Base-by-base conservation (phyloP, 2,888 invertebrate species). In the Deladenus siricidicola region DNA sequence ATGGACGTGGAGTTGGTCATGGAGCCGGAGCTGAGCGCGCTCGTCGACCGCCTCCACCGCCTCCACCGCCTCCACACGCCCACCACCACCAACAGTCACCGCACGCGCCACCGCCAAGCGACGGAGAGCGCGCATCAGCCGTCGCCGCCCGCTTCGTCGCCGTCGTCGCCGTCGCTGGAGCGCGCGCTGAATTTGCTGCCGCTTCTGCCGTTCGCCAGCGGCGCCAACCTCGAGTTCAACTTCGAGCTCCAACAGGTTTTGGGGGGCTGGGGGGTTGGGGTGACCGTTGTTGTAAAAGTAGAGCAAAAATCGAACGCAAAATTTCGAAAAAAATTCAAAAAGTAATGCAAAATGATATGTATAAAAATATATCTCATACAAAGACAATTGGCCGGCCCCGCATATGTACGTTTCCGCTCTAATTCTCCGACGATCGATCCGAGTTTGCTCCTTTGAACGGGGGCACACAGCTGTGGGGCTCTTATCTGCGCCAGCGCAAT, bases 181-280 rank as follows among this genome's bases (percentile, higher is more conserved):
- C 14, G 42, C 14, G 8, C 50, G 14, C 4, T 30, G 19, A 28
- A 23, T 3, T 28, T 50, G 23, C 28, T 50, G 50, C 50, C 50
- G 8, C 29, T 50, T 50, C 28, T 50, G 50, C 50, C 50, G 23
- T 50, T 50, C 29, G 50, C 28, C 4, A 50, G 50, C 29, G 50
- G 28, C 26, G 23, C 26, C 6, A 30, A 50, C 28, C 23, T 50
- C 14, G 50, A 50, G 26, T 10, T 50, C 8, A 21, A 26, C 26
- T n/a, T 50, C 23, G 50, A 50, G 28, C n/a, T 50, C 19, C 50
- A 50, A 30, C 50, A 50, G 50, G 50, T 50, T 26, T n/a, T n/a
- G n/a, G n/a, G n/a, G n/a, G n/a, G n/a, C n/a, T n/a, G n/a, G n/a
- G n/a, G n/a, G n/a, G n/a, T n/a, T n/a, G n/a, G n/a, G n/a, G n/a